Evolutionary conservation across 2,113 vertebrate genomes (phyloP).

Genomic region (Corythaeola cristata): DNA sequence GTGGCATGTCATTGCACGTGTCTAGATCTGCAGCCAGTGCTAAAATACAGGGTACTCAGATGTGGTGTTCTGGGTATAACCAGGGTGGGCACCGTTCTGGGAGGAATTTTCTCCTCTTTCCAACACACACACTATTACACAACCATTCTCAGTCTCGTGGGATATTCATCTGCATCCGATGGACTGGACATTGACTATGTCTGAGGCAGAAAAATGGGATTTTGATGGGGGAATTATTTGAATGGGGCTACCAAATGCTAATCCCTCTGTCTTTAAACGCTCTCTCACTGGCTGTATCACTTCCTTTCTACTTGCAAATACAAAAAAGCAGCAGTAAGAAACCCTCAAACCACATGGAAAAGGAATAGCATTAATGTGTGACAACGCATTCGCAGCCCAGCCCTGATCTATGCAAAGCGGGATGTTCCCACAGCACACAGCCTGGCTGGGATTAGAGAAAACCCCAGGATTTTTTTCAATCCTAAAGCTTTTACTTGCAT

Average conservation of each 20-base stretch:
- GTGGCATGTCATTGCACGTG: not conserved
- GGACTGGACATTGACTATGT: not conserved
- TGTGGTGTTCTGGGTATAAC: not conserved
- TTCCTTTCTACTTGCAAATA: not conserved
- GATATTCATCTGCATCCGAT: not conserved
- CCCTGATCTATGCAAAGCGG: not conserved
- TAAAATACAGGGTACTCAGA: not conserved
- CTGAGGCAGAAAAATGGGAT: not conserved
- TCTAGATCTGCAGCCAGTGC: not conserved
- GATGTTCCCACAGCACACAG: not conserved
- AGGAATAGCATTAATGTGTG: not conserved
- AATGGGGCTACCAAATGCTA: not conserved
- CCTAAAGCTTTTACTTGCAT: not conserved
- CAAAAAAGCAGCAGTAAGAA: not conserved
- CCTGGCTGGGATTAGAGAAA: not conserved
- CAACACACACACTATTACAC: not conserved
- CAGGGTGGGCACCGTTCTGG: not conserved
- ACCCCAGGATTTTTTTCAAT: not conserved
- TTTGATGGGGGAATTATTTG: not conserved
- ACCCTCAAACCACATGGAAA: not conserved
- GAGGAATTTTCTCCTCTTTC: not conserved
- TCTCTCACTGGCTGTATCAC: not conserved
- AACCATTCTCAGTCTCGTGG: rapidly evolving
- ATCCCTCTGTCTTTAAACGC: not conserved
- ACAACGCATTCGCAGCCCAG: rapidly evolving